Conservation (phyloP, 2,888 invertebrate genomes). For the Pherbina coryleti region DNA sequence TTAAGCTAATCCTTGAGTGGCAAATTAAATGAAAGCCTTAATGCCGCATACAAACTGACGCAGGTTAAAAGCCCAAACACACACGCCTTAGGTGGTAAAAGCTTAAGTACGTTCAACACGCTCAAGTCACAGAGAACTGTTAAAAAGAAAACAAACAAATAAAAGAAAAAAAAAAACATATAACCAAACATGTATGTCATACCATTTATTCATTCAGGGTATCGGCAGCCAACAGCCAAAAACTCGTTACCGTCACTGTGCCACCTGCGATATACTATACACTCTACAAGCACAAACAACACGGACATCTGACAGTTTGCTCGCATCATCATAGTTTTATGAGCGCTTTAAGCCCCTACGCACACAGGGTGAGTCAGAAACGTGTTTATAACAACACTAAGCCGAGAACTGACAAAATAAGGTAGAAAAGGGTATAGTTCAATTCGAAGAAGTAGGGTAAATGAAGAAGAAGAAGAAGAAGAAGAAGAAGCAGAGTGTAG, state of each 20-base stretch:
- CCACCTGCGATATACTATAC: background rate
- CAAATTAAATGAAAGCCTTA: slow-evolving; percentile 26
- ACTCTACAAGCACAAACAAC: background rate
- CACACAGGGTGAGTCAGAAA: too few species aligned
- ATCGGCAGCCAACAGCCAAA: background rate
- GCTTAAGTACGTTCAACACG: too few species aligned
- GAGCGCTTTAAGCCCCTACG: too few species aligned
- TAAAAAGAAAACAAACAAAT: background rate
- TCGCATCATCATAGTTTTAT: too few species aligned
- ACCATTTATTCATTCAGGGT: background rate
- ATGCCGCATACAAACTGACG: background rate
- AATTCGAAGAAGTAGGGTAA: too few species aligned
- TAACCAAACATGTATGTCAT: slow-evolving; percentile 9
- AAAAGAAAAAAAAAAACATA: too few species aligned
- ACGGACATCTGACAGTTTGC: background rate
- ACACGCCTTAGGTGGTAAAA: background rate
- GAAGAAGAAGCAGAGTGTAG: background rate
- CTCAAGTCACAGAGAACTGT: background rate
- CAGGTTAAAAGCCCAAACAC: background rate
- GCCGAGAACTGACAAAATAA: background rate
- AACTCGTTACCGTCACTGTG: background rate
- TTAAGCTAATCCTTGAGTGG: background rate
- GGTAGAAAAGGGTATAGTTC: background rate
- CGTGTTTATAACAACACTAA: background rate
- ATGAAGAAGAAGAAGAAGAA: too few species aligned